Conservation (phyloP, 2,888 invertebrate species). For the Azorinus chamasolen region DNA sequence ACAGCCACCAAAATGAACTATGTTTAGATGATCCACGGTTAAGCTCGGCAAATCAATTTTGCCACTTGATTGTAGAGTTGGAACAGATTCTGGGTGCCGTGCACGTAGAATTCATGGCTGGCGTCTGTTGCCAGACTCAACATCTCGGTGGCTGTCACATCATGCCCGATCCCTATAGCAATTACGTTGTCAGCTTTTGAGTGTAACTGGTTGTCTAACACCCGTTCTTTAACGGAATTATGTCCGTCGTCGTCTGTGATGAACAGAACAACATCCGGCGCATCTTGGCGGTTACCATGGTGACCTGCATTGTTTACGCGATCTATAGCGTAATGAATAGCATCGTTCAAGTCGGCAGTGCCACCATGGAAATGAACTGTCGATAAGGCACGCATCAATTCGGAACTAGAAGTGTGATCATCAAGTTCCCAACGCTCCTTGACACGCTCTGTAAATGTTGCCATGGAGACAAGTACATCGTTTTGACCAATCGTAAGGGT, state of each 20-base stretch:
- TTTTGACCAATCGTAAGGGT: conserved; percentile 6
- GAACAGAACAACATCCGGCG: conserved; percentile 18
- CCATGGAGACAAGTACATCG: conserved; percentile 21
- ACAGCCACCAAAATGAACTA: too few species aligned
- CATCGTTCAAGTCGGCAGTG: conserved; percentile 5
- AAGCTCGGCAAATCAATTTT: conserved; percentile 5
- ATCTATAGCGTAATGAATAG: conserved; percentile 5
- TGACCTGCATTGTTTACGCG: not conserved
- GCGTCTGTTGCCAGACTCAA: conserved; percentile 15
- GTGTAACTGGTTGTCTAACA: conserved; percentile 4
- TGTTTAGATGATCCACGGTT: too few species aligned
- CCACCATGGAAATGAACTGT: conserved; percentile 10
- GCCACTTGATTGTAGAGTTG: not conserved
- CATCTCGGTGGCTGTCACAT: not conserved
- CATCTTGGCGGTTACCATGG: conserved; percentile 13
- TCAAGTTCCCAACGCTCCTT: conserved; percentile 14
- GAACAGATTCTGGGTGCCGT: not conserved
- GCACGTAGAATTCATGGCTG: conserved; percentile 1
- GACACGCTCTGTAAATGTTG: conserved; percentile 1
- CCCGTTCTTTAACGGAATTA: not conserved
- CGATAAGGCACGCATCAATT: conserved; percentile 9
- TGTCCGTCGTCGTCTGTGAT: conserved; percentile 9
- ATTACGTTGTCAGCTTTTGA: conserved; percentile 6
- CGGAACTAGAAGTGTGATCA: not conserved
- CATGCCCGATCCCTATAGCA: conserved; percentile 9